Conservation (phyloP, 1,140 invertebrate species). For the Heliothis virescens region DNA sequence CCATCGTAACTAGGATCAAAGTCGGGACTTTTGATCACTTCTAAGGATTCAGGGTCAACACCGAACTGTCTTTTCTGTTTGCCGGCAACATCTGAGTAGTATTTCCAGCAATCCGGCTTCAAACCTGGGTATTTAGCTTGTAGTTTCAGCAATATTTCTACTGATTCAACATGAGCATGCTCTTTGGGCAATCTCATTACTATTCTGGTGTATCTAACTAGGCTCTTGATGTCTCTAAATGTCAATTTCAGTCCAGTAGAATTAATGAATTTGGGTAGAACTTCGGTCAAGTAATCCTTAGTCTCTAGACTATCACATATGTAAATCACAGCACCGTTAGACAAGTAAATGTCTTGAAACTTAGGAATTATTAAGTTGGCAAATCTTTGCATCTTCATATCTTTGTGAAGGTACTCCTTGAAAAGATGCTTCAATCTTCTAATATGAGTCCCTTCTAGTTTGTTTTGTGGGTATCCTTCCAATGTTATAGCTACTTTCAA, state of each 20-base stretch:
- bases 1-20: constrained; percentile 72
- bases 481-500: constrained; percentile 76
- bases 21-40: constrained; percentile 71
- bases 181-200: constrained; percentile 74
- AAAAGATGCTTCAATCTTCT: constrained; percentile 73
- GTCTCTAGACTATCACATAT: constrained; percentile 82
- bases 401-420: constrained; percentile 77
- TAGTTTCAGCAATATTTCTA: constrained; percentile 68
- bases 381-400: constrained; percentile 75
- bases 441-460: constrained; percentile 77
- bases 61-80: constrained; percentile 79
- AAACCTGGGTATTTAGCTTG: constrained; percentile 68
- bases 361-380: constrained; percentile 74
- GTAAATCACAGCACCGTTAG: constrained; percentile 80
- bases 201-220: constrained; percentile 77
- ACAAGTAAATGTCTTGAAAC: constrained; percentile 77
- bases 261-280: constrained; percentile 74
- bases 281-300: constrained; percentile 75
- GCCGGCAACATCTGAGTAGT: constrained; percentile 76
- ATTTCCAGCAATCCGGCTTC: constrained; percentile 77
- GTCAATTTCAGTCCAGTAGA: constrained; percentile 74
- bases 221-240: constrained; percentile 70
- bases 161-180: constrained; percentile 69
- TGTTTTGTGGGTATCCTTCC: constrained; percentile 77
- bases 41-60: constrained; percentile 74